phyloP scores from a whole-genome alignment of 2,888 invertebrate genomes.

The Eueremaeus valkanovi region DNA sequence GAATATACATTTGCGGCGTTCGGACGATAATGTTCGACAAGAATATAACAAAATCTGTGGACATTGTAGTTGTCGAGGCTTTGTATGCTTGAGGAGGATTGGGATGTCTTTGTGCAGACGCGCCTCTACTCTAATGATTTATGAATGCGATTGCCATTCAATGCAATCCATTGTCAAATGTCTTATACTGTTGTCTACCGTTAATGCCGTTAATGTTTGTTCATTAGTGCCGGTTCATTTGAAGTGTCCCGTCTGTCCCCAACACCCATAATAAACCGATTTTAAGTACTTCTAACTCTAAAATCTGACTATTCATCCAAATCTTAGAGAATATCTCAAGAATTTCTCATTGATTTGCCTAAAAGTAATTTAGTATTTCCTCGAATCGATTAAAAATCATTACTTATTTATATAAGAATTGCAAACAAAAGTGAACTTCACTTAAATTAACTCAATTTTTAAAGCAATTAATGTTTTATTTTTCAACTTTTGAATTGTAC shows the following conservation, averaged over 20 bases:
- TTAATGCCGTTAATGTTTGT: conserved; percentile 34
- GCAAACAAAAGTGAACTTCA: not conserved
- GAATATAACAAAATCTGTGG: not conserved
- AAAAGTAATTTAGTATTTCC: conserved; percentile 9
- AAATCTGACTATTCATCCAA: not conserved
- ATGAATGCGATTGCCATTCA: conserved; percentile 21
- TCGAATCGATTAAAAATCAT: conserved; percentile 1
- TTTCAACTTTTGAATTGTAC: not conserved
- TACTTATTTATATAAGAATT: conserved; percentile 11
- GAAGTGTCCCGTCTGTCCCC: not conserved
- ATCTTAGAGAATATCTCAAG: conserved; percentile 10
- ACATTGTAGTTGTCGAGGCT: not conserved
- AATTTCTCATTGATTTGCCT: conserved; percentile 1
- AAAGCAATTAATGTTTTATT: not conserved
- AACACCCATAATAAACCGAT: conserved; percentile 33
- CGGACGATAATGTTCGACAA: not conserved
- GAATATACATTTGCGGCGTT: conserved; percentile 5
- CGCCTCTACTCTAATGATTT: conserved; percentile 15
- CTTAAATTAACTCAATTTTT: too few relatives aligned
- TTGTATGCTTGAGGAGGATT: not conserved
- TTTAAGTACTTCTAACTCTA: conserved; percentile 4
- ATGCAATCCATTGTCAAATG: conserved; percentile 26
- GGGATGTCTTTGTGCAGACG: not conserved
- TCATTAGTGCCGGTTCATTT: conserved; percentile 36
- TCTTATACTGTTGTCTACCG: not conserved